These are phyloP conservation scores for Hyperopisus bebe DNA, from an alignment of 2,113 vertebrate genomes.

Conservation along the genomic window DNA sequence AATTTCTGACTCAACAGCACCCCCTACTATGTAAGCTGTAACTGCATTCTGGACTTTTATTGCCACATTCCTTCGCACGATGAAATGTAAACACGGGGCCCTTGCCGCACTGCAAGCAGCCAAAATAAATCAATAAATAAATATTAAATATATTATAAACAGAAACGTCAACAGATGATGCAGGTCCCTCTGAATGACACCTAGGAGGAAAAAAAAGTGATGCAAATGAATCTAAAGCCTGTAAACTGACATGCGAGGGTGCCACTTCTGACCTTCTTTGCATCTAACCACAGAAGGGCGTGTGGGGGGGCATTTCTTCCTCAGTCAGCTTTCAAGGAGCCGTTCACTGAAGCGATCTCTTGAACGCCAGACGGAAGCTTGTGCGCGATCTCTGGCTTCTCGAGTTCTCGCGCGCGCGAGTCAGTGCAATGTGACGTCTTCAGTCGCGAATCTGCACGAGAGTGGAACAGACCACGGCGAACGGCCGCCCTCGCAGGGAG, in stretches of 20 bases:
- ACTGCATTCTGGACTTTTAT: neutral
- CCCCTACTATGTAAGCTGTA: neutral
- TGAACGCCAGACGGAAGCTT: neutral
- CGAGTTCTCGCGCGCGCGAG: conserved; percentile 21
- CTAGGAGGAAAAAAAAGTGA: neutral
- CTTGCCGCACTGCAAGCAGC: neutral
- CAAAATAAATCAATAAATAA: neutral
- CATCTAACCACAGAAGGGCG: neutral
- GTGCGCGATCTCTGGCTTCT: neutral
- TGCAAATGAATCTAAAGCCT: neutral
- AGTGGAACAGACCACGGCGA: neutral
- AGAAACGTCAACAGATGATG: neutral
- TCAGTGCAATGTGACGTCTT: conserved; percentile 6
- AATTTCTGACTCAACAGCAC: neutral
- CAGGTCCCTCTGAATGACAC: neutral
- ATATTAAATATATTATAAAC: neutral
- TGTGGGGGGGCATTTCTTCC: neutral
- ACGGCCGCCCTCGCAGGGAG: conserved; percentile 21
- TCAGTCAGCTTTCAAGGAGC: neutral
- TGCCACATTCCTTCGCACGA: neutral
- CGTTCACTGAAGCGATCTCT: neutral
- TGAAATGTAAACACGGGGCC: neutral
- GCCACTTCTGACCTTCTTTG: neutral
- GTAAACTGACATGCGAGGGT: neutral
- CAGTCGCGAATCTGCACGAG: no score